A percentile compares a stretch with the other conserved stretches of the same genome.
phyloP scores from a whole-genome alignment of 2,797 vertebrate species.

The Crotalus adamanteus region DNA sequence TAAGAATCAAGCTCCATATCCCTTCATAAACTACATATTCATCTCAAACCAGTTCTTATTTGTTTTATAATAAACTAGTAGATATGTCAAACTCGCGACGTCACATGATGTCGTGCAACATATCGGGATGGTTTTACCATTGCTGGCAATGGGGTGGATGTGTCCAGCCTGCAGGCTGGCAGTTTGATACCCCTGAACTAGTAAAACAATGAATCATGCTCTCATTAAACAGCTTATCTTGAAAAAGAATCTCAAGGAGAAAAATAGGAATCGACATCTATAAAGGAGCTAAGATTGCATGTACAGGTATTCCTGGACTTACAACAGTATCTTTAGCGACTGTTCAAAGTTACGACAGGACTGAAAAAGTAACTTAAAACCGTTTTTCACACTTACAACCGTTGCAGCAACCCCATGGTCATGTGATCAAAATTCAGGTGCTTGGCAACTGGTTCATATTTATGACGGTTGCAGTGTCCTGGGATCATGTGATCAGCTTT shows the following conservation, averaged over 20 bases:
- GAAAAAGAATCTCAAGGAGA: background rate
- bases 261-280: background rate
- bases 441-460: background rate
- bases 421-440: background rate
- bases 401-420: background rate
- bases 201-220: background rate
- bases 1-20: background rate
- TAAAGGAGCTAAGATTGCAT: background rate
- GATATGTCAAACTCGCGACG: too few species aligned
- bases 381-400: background rate
- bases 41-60: background rate
- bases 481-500: background rate
- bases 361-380: background rate
- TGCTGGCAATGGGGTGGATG: too few species aligned
- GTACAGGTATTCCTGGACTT: background rate
- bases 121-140: too few species aligned
- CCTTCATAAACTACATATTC: background rate
- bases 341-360: background rate
- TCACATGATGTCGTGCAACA: too few species aligned
- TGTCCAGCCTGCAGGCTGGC: too few species aligned
- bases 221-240: background rate
- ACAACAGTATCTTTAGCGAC: background rate
- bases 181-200: too few species aligned
- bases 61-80: background rate
- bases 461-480: background rate